phyloP scores from a whole-genome alignment of 2,888 invertebrate genomes.

The Agonum fuliginosum region DNA sequence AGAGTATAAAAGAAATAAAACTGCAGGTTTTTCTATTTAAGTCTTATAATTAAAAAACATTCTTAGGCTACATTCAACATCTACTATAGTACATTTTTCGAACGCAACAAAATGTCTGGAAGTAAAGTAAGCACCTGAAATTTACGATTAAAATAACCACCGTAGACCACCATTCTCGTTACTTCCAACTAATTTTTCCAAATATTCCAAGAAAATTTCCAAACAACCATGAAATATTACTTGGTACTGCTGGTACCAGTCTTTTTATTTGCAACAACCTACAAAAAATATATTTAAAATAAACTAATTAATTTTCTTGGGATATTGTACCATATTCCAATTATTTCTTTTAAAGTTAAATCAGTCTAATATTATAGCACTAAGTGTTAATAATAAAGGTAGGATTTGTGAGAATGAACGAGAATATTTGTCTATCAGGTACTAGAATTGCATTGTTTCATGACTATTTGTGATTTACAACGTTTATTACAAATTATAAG shows the following conservation, averaged over 20 bases:
- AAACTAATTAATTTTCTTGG: no score
- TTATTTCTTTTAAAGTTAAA: no score
- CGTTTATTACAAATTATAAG: constrained; percentile 14
- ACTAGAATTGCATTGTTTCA: constrained; percentile 52
- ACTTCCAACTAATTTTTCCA: no score
- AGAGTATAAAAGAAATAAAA: neutral
- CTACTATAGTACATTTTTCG: constrained; percentile 28
- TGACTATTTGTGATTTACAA: constrained; percentile 38
- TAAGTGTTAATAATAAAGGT: no score
- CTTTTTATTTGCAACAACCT: no score
- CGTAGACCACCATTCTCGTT: neutral
- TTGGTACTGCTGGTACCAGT: no score
- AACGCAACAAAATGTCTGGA: constrained; percentile 24
- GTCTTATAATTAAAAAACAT: constrained; percentile 1
- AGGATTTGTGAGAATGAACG: neutral
- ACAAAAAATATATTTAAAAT: no score
- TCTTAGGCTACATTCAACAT: constrained; percentile 20
- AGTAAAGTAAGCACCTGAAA: constrained; percentile 45
- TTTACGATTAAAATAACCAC: neutral
- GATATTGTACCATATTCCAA: no score
- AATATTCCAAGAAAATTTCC: neutral
- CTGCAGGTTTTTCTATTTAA: neutral
- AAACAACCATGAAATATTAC: no score
- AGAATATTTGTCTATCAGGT: constrained; percentile 43
- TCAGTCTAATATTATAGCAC: no score